Conservation (phyloP, 2,113 vertebrate genomes). For the Myrmophylax atrothorax region DNA sequence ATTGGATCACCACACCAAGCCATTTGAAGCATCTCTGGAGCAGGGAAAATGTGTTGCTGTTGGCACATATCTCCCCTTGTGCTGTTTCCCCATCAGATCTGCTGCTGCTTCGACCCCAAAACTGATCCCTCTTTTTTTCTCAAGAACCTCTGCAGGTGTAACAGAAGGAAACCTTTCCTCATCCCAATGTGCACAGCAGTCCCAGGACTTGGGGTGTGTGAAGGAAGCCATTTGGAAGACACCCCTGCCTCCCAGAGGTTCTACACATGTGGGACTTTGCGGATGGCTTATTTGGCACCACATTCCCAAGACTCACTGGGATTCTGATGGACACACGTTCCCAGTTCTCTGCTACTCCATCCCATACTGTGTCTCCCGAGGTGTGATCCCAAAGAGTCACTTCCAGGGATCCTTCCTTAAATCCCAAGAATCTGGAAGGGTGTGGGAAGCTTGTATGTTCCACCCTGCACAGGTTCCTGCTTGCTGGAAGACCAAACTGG, state of each 20-base stretch:
- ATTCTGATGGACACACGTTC: neutral
- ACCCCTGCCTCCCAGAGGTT: neutral
- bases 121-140: neutral
- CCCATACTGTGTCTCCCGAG: neutral
- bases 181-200: neutral
- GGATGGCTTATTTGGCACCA: neutral
- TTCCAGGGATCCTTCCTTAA: neutral
- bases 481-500: neutral
- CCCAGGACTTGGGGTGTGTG: neutral
- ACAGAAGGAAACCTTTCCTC: neutral
- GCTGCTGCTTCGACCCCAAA: neutral
- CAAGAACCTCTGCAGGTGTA: neutral
- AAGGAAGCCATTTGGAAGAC: neutral
- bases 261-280: neutral
- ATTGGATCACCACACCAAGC: neutral
- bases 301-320: neutral
- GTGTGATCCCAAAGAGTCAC: rapidly evolving
- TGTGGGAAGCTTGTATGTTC: rapidly evolving
- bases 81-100: neutral
- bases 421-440: neutral
- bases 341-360: neutral
- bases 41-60: neutral
- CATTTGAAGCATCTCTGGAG: neutral
- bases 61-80: neutral
- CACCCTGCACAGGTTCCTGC: neutral